Evolutionary conservation across 2,113 vertebrate species (phyloP), one percentile per base, ranked within the genome.

Genomic region (Falcunculus frontatus): DNA sequence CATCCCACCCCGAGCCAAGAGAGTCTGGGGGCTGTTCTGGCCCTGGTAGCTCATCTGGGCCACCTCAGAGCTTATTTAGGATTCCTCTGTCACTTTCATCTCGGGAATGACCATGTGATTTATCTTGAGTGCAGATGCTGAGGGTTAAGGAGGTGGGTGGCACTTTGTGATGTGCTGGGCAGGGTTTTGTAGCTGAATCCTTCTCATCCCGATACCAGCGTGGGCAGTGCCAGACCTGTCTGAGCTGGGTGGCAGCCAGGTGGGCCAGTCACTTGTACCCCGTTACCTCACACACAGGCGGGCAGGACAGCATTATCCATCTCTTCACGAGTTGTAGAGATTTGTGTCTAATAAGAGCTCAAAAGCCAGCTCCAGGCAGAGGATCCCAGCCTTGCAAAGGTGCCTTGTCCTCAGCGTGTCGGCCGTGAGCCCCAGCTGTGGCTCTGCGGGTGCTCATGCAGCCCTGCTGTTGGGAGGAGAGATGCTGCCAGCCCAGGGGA

Each of bases 211-310:
- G 0, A 22, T 23, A 8, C 4, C 73, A 57, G n/a, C 0, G 1
- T 42, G 32, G 64, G 64, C 64, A 35, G 59, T 35, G 74, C 56
- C 52, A 15, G 35, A 16, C 12, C 52, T 46, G 27, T 18, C 46
- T 33, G 56, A 78, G 79, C 55, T 33, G 37, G 30, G 56, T 42
- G 32, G 35, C 52, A 52, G 37, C 46, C 27, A 5, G 2, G 23
- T 4, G 44, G 6, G n/a, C 14, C 5, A 3, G 19, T 46, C 75
- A 32, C 12, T 53, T 0, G 0, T 16, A 14, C 27, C 10, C 12
- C 2, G 1, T 21, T 30, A 25, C 22, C 42, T 44, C 46, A 9
- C 4, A 9, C 1, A 0, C 1, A 1, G 52, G 21, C 1, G 3
- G 49, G 21, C 3, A 4, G 69, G 62, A 33, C 49, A 56, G n/a